Evolutionary conservation across 2,113 vertebrate genomes (phyloP).

Genomic region (Orthonyx spaldingii): DNA sequence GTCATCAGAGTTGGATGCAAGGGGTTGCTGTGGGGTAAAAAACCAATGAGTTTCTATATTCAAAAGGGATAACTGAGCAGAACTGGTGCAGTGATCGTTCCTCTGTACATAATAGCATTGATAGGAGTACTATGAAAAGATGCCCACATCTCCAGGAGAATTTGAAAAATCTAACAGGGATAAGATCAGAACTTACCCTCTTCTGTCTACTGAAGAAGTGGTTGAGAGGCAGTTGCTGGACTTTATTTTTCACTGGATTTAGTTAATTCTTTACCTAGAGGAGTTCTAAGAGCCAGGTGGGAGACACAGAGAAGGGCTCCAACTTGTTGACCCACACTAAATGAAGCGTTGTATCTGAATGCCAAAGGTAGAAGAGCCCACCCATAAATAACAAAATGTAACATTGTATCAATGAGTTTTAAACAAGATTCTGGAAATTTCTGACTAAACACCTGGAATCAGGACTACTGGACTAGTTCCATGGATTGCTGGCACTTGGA

Average conservation of each 20-base stretch:
- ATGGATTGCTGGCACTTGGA: background rate
- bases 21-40: background rate
- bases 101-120: background rate
- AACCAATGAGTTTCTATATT: background rate
- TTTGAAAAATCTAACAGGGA: background rate
- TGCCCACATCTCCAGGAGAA: background rate
- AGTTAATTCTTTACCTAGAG: background rate
- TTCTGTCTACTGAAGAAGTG: background rate
- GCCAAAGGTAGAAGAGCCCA: background rate
- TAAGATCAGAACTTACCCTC: background rate
- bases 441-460: background rate
- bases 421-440: background rate
- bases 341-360: background rate
- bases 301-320: background rate
- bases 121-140: background rate
- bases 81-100: background rate
- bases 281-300: background rate
- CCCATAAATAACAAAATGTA: background rate
- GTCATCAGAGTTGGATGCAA: background rate
- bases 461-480: background rate
- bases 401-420: background rate
- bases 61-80: background rate
- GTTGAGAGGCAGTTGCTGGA: background rate
- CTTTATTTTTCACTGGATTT: background rate
- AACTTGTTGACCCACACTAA: background rate